Base-by-base conservation (phyloP, 2,888 invertebrate genomes). In the Nomada flava region DNA sequence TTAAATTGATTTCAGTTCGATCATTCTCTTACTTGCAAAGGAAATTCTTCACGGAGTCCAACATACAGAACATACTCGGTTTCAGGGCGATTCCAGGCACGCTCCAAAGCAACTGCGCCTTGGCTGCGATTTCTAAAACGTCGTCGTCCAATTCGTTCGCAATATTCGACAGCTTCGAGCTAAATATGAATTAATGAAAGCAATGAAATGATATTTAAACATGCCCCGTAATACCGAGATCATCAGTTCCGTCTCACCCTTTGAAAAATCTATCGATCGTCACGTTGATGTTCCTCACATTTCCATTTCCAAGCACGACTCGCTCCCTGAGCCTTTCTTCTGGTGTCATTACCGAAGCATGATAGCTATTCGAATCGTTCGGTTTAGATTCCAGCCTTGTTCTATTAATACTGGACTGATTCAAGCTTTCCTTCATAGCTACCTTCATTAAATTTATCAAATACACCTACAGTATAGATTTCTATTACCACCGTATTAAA, bases 21-120 rank as follows among this genome's bases (percentile, higher is more conserved):
- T 9, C 26, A 59, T 20, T 13, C 10, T 13, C 81, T 82, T 36
- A 90, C 88, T 71, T 87, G 84, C 87, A 88, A 2, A 91, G 77
- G 67, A 87, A 86, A 13, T 69, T 62, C 57, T 80, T 71, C 20
- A 90, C 18, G 15, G 76, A 68, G 20, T 84, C 82, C 42, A 92
- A 60, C 42, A 81, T 83, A 29, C 86, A 86, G 68, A 85, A 86
- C 53, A 83, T 80, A 3, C 69, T 76, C n/a, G 92, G 91, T 29
- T 89, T 86, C 20, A 92, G 73, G 7, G 89, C 88, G 18, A 93
- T 85, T 11, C 92, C 92, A 13, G 92, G 88, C 1, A 83, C 86
- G 71, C 89, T 90, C 92, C 92, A 93, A n/a, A 93, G 79, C 15
- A 91, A 64, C 44, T 90, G 89, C n/a, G 90, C 88, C 57, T 86